A percentile compares a stretch with the other conserved stretches of the same genome.
Evolutionary conservation across 2,113 vertebrate species (phyloP).

Genomic region (Suricata suricatta): DNA sequence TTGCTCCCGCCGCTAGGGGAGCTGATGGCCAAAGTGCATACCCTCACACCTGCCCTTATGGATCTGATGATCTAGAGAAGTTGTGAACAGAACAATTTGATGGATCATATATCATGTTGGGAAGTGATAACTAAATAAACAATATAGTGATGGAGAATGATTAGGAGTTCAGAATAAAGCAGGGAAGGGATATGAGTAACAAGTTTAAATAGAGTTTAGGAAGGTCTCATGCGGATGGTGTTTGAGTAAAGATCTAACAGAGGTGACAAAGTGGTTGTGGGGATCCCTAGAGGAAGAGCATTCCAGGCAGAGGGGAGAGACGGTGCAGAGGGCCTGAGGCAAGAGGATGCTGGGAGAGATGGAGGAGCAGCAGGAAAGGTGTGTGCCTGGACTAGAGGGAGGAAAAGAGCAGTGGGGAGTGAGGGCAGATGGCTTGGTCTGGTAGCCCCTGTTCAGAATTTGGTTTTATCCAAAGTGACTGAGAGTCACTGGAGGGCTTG

Average conservation of each 20-base stretch:
- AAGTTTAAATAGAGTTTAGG: neutral
- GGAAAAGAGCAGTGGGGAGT: neutral
- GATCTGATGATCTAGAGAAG: neutral
- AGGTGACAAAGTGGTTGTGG: too few relatives aligned
- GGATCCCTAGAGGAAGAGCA: neutral
- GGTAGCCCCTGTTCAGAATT: neutral
- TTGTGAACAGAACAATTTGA: neutral
- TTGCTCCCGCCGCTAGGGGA: neutral
- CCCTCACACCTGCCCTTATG: too few relatives aligned
- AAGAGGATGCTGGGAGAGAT: neutral
- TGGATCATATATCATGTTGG: neutral
- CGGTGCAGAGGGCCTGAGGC: neutral
- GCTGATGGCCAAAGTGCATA: neutral
- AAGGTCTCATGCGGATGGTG: neutral
- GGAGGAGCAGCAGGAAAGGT: neutral
- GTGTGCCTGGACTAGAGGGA: neutral
- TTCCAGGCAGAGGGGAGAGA: neutral
- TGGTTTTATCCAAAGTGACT: neutral
- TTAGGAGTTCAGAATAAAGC: neutral
- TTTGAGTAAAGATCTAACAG: neutral
- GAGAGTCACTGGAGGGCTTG: neutral
- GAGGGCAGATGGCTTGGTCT: neutral
- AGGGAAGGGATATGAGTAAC: neutral
- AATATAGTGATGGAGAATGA: neutral
- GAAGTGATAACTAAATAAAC: neutral